Evolutionary conservation across 2,888 invertebrate species (phyloP), one percentile per base, ranked within the genome.

Genomic region (Mycalesis mineus): DNA sequence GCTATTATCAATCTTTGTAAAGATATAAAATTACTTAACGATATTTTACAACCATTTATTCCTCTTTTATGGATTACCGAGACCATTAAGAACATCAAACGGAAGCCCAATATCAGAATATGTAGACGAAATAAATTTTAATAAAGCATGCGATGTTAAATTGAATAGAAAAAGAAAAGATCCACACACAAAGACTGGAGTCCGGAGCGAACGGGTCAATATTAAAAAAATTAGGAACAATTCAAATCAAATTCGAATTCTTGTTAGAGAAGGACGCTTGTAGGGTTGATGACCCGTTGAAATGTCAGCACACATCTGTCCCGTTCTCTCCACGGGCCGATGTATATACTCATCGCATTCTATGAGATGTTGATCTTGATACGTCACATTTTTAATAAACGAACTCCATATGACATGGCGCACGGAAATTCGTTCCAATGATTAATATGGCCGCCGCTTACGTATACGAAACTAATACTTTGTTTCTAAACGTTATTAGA

Each of bases 331-430:
- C 60, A 65, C 40, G 65, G 59, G 66, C 65, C 67, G 67, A 67
- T 66, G 67, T 69, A 74, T 75, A 74, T 74, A 67, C 67, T 73
- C 71, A 75, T 88, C 82, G 74, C 80, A 65, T 76, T 87, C 82
- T 75, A 78, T 75, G 82, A 86, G 87, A 88, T 88, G 88, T 87
- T 88, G 89, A 89, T 89, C 89, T 89, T 88, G 88, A 89, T 88
- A 89, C 88, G 88, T 89, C 89, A 88, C 82, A 87, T 88, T 89
- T 89, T 89, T 89, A 88, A 89, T 88, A 89, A 89, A 88, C 88
- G 88, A 84, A 89, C 83, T 80, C 77, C 77, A 83, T 88, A 88
- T 88, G 88, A 88, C 88, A 88, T 81, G 86, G 84, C 77, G 84
- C 83, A 87, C 83, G 84, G 86, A 88, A 88, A 87, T 88, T 86